Evolutionary conservation across 2,797 vertebrate species (phyloP), one percentile per base, ranked within the genome.

Genomic region (Hylomyscus alleni): DNA sequence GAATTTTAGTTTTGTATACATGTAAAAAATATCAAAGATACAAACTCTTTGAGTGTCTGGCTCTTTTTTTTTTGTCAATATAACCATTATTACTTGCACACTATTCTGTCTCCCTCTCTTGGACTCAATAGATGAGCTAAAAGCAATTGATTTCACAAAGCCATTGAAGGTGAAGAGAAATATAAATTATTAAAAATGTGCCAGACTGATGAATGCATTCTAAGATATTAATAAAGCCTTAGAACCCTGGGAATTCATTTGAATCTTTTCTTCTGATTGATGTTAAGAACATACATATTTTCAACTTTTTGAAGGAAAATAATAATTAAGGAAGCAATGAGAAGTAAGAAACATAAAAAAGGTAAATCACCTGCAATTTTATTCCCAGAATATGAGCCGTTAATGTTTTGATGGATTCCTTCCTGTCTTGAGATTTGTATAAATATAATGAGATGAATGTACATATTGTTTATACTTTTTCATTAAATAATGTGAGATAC

Each of bases 71-170:
- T 72, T 67, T 56, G 31, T 89, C 78, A 67, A 54, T 95, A 92
- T 81, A 89, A 58, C 20, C 52, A 40, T 72, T 69, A 96, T 92
- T 95, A 89, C 50, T 10, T 94, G 94, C 22, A 82, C 40, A 81
- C 40, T 78, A 20, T 78, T 93, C 67, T 94, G 3, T 94, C 34
- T 92, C 7, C 50, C 19, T 96, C 24, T 95, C n/a, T 52, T 90
- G 44, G 62, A 22, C 92, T 95, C 81, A 94, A 92, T 88, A 95
- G 50, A 58, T 69, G 90, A 94, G 29, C 67, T 86, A 76, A 96
- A 93, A 86, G 90, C 44, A 85, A 60, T 78, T 96, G 88, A 94
- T 96, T 95, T 97, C 84, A 95, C 26, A 95, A 93, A 96, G 77
- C 88, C 95, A 82, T 87, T 90, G 92, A 90, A 93, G 58, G 54